A percentile compares a stretch with the other conserved stretches of the same genome.
These are phyloP conservation scores for Tenthredo livida DNA, from an alignment of 2,888 invertebrate genomes.

Conservation along the genomic window DNA sequence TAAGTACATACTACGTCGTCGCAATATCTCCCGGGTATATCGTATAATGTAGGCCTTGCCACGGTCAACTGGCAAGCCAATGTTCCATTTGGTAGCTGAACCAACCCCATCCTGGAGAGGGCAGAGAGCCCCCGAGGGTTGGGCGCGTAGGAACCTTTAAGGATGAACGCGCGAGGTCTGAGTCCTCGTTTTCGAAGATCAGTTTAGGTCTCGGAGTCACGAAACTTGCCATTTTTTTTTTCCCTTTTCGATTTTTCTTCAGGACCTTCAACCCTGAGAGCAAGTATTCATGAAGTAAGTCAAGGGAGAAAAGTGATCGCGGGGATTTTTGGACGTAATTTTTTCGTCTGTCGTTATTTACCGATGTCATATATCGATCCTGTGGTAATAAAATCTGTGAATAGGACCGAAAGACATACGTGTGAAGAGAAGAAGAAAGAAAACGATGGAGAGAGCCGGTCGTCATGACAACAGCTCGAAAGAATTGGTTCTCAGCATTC, in stretches of 20 bases:
- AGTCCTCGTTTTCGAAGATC: background rate
- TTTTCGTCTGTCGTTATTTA: background rate
- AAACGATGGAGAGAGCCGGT: background rate
- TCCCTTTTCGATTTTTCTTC: background rate
- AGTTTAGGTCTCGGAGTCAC: background rate
- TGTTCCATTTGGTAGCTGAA: constrained; percentile 66
- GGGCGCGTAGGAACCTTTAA: background rate
- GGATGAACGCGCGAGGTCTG: background rate
- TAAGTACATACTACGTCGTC: background rate
- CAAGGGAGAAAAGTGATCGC: background rate
- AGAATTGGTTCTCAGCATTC: constrained; percentile 26
- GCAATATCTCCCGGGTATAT: constrained; percentile 45
- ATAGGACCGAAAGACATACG: background rate
- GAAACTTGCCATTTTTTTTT: background rate
- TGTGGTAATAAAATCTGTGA: background rate
- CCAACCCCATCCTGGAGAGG: constrained; percentile 20
- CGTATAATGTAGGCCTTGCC: constrained; percentile 63
- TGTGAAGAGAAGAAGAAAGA: background rate
- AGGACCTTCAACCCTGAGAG: background rate
- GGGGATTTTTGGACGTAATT: background rate
- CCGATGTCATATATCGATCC: constrained; percentile 13
- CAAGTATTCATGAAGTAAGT: background rate
- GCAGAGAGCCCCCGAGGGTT: constrained; percentile 8
- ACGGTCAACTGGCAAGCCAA: constrained; percentile 68
- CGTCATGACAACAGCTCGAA: constrained; percentile 26